These are phyloP conservation scores for Neogobius melanostomus DNA, from an alignment of 2,113 vertebrate genomes.

Conservation along the genomic window DNA sequence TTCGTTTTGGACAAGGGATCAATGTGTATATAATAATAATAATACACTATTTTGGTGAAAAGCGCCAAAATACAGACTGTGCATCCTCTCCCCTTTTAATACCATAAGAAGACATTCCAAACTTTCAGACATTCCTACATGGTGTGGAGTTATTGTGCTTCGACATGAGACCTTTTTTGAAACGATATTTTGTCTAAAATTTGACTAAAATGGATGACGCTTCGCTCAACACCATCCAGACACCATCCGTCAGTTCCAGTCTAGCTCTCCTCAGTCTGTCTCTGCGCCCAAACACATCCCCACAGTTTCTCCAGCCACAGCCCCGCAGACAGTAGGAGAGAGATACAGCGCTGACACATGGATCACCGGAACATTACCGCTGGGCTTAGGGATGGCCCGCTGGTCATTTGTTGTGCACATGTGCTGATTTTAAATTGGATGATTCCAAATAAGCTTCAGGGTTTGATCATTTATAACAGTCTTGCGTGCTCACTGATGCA, in stretches of 20 bases:
- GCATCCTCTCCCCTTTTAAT: too few relatives aligned
- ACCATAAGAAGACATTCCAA: background rate
- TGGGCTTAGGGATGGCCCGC: conserved; percentile 38
- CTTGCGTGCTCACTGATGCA: too few relatives aligned
- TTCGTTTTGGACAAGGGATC: too few relatives aligned
- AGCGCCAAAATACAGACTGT: too few relatives aligned
- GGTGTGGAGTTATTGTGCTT: conserved; percentile 10
- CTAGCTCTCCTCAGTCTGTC: conserved; percentile 49
- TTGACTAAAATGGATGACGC: conserved; percentile 56
- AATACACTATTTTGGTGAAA: too few relatives aligned
- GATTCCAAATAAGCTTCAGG: conserved; percentile 7
- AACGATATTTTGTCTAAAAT: conserved; percentile 24
- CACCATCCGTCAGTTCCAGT: conserved; percentile 47
- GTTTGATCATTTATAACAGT: too few relatives aligned
- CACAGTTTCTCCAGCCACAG: conserved; percentile 40
- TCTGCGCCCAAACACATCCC: conserved; percentile 48
- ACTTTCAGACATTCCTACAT: conserved; percentile 16
- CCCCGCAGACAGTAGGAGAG: conserved; percentile 32
- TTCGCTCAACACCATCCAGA: conserved; percentile 36
- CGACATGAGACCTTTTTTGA: conserved; percentile 14
- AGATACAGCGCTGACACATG: conserved; percentile 42
- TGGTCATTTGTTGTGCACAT: conserved; percentile 22
- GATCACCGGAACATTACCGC: conserved; percentile 40
- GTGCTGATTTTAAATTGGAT: conserved; percentile 42
- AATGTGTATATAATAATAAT: too few relatives aligned